phyloP scores from a whole-genome alignment of 2,888 invertebrate species.

The Cyaniris semiargus region DNA sequence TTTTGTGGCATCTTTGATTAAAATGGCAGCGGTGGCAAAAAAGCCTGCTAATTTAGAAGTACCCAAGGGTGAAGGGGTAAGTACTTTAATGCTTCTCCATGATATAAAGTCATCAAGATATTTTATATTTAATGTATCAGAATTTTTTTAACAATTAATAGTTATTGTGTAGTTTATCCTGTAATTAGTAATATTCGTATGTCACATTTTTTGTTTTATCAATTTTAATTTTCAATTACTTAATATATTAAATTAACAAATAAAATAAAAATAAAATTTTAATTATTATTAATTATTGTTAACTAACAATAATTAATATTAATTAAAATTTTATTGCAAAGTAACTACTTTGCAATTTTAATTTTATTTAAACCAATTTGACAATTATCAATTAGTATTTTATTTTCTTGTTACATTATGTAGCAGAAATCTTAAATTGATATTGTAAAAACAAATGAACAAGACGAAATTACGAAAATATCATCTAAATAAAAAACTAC shows the following conservation, averaged over 20 bases:
- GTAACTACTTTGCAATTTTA: too few species aligned
- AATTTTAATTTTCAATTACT: background rate
- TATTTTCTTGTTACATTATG: too few species aligned
- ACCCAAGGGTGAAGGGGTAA: constrained; percentile 61
- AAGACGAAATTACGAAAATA: too few species aligned
- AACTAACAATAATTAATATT: background rate
- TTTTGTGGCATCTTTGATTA: constrained; percentile 68
- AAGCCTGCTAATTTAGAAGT: constrained; percentile 52
- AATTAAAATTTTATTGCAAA: too few species aligned
- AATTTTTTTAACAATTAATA: background rate
- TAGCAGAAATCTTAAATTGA: too few species aligned
- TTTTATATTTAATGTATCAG: constrained; percentile 4
- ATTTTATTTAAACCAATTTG: too few species aligned
- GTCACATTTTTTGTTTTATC: background rate
- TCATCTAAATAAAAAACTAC: background rate
- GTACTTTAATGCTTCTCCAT: constrained; percentile 45
- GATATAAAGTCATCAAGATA: constrained; percentile 37
- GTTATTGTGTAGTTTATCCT: background rate
- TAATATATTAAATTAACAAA: background rate
- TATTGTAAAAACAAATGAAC: too few species aligned
- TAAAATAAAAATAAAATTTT: background rate
- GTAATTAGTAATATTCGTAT: background rate
- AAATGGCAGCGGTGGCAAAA: constrained; percentile 71
- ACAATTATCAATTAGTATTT: too few species aligned
- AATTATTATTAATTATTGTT: background rate